These are phyloP conservation scores for Melikaiella ostensackeni DNA, from an alignment of 2,888 invertebrate species.

Conservation along the genomic window DNA sequence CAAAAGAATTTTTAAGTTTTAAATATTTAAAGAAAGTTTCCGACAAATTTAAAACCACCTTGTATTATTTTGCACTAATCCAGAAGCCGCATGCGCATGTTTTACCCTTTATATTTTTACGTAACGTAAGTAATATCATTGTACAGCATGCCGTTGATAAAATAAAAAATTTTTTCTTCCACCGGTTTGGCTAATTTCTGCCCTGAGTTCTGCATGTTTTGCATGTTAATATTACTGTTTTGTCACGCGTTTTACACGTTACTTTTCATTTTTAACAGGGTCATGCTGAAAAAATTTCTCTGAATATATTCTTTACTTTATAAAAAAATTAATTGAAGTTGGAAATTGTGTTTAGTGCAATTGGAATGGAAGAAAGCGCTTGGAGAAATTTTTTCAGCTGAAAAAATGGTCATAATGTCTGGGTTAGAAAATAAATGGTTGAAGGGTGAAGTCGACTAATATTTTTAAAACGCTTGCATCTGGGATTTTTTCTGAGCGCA, in stretches of 20 bases:
- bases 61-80: slow-evolving; percentile 48
- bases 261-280: neutral
- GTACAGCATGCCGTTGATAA: slow-evolving; percentile 71
- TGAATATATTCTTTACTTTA: neutral
- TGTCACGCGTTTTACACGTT: neutral
- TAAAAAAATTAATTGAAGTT: neutral
- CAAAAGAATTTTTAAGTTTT: neutral
- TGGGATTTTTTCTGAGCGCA: neutral
- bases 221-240: slow-evolving; percentile 37
- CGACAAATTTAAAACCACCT: slow-evolving; percentile 40
- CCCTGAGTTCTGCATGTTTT: slow-evolving; percentile 69
- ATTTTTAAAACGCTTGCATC: neutral
- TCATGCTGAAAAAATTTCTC: slow-evolving; percentile 1
- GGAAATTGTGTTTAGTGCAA: neutral
- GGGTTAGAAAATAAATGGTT: neutral
- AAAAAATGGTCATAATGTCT: neutral
- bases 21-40: neutral
- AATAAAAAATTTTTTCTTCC: slow-evolving; percentile 73
- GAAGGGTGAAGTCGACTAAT: slow-evolving; percentile 1
- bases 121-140: slow-evolving; percentile 59
- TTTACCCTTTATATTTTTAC: slow-evolving; percentile 50
- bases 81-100: slow-evolving; percentile 68
- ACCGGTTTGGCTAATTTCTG: slow-evolving; percentile 72
- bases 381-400: slow-evolving; percentile 1
- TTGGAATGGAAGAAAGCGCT: neutral